Evolutionary conservation across 2,888 invertebrate species (phyloP).

Genomic region (Clunio marinus): DNA sequence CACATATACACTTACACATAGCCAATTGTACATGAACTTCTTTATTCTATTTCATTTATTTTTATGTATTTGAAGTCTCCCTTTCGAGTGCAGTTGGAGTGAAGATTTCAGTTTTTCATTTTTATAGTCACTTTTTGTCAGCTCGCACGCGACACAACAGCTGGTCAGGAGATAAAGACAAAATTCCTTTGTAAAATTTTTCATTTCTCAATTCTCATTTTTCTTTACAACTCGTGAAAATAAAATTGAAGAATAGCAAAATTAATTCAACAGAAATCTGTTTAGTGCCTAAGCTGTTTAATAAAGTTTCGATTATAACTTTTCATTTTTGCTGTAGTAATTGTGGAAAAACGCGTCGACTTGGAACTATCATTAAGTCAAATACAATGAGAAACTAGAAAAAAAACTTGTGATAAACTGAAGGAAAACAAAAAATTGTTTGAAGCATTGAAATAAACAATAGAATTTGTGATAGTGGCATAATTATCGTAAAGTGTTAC

Average conservation of each 20-base stretch:
- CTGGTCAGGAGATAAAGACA: conserved; percentile 24
- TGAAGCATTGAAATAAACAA: neutral
- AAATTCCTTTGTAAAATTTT: conserved; percentile 7
- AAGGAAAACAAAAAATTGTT: conserved; percentile 8
- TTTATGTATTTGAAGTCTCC: conserved; percentile 30
- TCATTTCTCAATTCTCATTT: neutral
- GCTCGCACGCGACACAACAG: conserved; percentile 41
- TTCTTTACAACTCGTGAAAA: conserved; percentile 21
- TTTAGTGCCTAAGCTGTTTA: too few species aligned
- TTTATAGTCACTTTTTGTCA: conserved; percentile 41
- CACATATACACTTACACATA: conserved; percentile 20
- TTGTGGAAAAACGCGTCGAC: neutral
- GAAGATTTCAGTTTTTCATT: conserved; percentile 39
- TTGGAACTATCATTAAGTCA: neutral
- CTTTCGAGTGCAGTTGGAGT: conserved; percentile 34
- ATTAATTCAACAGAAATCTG: too few species aligned
- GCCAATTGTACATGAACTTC: neutral
- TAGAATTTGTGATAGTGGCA: conserved; percentile 20
- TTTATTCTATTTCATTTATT: conserved; percentile 2
- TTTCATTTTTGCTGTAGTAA: too few species aligned
- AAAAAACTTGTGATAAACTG: neutral
- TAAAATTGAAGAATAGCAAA: too few species aligned
- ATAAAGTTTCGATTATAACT: too few species aligned
- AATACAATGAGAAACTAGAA: conserved; percentile 1
- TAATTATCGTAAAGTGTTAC: neutral